Percentiles rank a stretch among this genome's conserved stretches.
phyloP scores from a whole-genome alignment of 2,113 vertebrate genomes.

The Triplophysa siluroides region DNA sequence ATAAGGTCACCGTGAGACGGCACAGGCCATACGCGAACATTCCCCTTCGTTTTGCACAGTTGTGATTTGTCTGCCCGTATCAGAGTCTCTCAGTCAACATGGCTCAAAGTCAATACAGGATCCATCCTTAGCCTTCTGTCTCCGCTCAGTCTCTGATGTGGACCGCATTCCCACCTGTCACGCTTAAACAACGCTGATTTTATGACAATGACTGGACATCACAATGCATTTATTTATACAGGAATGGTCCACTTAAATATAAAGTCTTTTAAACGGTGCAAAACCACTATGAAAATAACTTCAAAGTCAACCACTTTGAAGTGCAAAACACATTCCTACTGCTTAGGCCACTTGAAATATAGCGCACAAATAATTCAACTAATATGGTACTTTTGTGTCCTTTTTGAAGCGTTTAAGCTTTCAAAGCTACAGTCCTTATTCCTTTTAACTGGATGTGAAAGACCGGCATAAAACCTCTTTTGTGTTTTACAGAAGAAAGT shows the following conservation, averaged over 20 bases:
- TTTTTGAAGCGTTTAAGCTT: too few relatives aligned
- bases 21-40: constrained; percentile 8
- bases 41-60: not conserved
- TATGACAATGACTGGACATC: not conserved
- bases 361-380: too few relatives aligned
- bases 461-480: too few relatives aligned
- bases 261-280: too few relatives aligned
- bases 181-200: not conserved
- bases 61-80: constrained; percentile 26
- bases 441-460: too few relatives aligned
- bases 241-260: not conserved
- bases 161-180: constrained; percentile 28
- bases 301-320: too few relatives aligned
- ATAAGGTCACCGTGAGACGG: constrained; percentile 22
- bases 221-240: not conserved
- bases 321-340: too few relatives aligned
- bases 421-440: too few relatives aligned
- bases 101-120: not conserved
- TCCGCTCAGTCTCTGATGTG: not conserved
- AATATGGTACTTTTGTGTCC: too few relatives aligned
- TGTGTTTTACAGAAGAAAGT: too few relatives aligned
- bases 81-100: not conserved
- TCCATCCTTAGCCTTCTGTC: constrained; percentile 9
- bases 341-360: too few relatives aligned
- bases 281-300: too few relatives aligned